Evolutionary conservation across 2,113 vertebrate genomes (phyloP).

Genomic region (Cercopithecus mona): DNA sequence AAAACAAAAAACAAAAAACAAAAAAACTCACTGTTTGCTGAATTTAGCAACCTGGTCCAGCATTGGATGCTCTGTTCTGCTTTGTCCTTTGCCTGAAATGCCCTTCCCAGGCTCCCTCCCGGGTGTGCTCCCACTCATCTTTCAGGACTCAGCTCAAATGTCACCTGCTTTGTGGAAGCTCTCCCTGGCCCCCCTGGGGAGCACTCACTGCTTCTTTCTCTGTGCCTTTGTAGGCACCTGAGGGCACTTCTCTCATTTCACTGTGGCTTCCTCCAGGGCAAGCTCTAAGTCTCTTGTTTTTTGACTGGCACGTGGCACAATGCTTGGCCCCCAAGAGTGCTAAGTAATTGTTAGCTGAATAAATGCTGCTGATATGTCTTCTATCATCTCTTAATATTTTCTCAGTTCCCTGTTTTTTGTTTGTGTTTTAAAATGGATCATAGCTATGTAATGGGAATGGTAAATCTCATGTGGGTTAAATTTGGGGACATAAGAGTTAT

Average conservation of each 20-base stretch:
- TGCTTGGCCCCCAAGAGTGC: not conserved
- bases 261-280: not conserved
- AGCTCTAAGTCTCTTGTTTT: not conserved
- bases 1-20: no score
- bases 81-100: constrained; percentile 35
- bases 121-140: not conserved
- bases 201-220: not conserved
- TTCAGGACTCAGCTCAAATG: not conserved
- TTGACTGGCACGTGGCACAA: not conserved
- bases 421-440: not conserved
- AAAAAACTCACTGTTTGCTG: not conserved
- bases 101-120: not conserved
- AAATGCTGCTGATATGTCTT: not conserved
- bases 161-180: constrained; percentile 1
- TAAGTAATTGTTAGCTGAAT: not conserved
- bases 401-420: not conserved
- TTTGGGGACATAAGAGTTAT: not conserved
- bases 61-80: not conserved
- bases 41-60: not conserved
- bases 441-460: not conserved
- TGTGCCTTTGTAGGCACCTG: not conserved
- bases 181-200: not conserved
- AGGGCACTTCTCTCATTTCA: not conserved
- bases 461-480: not conserved
- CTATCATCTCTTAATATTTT: not conserved